These are phyloP conservation scores for Rutpela maculata DNA, from an alignment of 2,888 invertebrate genomes.

Conservation along the genomic window DNA sequence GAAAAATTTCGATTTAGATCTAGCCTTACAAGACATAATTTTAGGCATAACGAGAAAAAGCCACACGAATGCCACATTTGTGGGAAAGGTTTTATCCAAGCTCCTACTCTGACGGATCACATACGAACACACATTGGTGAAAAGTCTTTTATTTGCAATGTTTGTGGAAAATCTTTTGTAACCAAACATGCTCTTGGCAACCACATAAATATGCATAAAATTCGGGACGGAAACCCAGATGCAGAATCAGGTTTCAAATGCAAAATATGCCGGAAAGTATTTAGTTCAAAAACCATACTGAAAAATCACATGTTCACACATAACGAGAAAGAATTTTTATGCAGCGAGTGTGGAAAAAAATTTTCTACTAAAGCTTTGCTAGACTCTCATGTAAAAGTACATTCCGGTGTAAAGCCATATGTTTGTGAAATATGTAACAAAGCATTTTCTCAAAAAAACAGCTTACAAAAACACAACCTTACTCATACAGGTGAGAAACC, in stretches of 20 bases:
- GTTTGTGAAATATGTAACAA: slow-evolving; percentile 49
- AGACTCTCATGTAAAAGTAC: slow-evolving; percentile 47
- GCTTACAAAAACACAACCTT: slow-evolving; percentile 43
- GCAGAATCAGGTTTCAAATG: slow-evolving; percentile 38
- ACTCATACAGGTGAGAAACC: slow-evolving; percentile 52
- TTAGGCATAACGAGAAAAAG: slow-evolving; percentile 50
- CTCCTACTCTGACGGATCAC: slow-evolving; percentile 53
- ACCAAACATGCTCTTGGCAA: slow-evolving; percentile 52
- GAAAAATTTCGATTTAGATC: slow-evolving; percentile 53
- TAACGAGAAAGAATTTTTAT: slow-evolving; percentile 48
- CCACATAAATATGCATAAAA: slow-evolving; percentile 51
- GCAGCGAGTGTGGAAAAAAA: slow-evolving; percentile 51
- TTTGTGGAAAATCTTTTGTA: slow-evolving; percentile 68
- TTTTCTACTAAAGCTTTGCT: slow-evolving; percentile 44
- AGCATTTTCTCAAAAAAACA: slow-evolving; percentile 46
- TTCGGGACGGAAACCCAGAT: slow-evolving; percentile 31
- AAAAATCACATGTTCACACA: slow-evolving; percentile 49
- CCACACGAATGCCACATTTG: slow-evolving; percentile 53
- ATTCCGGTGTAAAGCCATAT: slow-evolving; percentile 50
- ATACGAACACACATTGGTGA: slow-evolving; percentile 53
- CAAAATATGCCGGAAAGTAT: slow-evolving; percentile 40
- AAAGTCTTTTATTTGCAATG: slow-evolving; percentile 54
- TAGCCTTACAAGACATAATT: slow-evolving; percentile 50
- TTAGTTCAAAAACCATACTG: slow-evolving; percentile 38
- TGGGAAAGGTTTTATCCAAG: slow-evolving; percentile 56